Evolutionary conservation across 1,140 invertebrate species (phyloP).

Genomic region (Samia ricini): DNA sequence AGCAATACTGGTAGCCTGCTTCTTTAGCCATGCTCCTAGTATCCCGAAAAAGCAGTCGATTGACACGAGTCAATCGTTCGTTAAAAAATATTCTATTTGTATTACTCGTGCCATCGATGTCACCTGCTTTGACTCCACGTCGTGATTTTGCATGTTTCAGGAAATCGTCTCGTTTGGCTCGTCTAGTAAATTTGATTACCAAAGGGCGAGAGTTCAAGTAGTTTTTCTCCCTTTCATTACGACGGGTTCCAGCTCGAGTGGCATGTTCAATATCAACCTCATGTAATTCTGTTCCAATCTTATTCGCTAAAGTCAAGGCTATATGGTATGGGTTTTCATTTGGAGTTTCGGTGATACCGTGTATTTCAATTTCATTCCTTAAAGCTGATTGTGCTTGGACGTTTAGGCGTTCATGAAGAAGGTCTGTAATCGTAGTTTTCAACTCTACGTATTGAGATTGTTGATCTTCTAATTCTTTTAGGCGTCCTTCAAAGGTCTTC

Average conservation of each 20-base stretch:
- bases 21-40: background rate
- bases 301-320: conserved; percentile 7
- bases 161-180: conserved; percentile 13
- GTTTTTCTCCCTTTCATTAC: background rate
- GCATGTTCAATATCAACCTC: conserved; percentile 11
- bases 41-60: background rate
- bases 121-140: conserved; percentile 3
- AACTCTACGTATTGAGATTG: too few relatives aligned
- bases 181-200: conserved; percentile 9
- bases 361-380: conserved; percentile 16
- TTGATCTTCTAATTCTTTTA: too few relatives aligned
- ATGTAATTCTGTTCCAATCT: conserved; percentile 12
- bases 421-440: background rate
- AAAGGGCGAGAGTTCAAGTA: conserved; percentile 1
- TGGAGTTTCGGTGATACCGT: conserved; percentile 14
- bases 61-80: conserved; percentile 4
- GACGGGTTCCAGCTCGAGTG: conserved; percentile 9
- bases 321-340: conserved; percentile 23
- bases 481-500: too few relatives aligned
- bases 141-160: conserved; percentile 13
- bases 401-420: background rate
- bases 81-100: conserved; percentile 5
- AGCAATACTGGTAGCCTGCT: background rate
- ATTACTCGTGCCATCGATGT: conserved; percentile 1
- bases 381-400: background rate